phyloP scores from a whole-genome alignment of 2,113 vertebrate species.

The Nymphicus hollandicus region DNA sequence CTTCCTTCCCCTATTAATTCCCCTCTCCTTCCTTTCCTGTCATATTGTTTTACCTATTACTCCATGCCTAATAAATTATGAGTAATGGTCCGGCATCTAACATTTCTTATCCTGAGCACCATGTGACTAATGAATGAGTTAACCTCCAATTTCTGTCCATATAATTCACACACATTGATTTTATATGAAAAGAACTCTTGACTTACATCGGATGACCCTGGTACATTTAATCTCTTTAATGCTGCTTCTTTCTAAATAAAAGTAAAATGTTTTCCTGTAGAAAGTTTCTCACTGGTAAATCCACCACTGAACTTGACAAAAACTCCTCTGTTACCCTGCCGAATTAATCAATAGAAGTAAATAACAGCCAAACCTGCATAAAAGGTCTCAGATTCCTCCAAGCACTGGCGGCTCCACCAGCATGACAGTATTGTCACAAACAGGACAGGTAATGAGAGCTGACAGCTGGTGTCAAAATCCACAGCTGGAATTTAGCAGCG shows the following conservation, averaged over 20 bases:
- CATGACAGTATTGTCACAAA: not conserved
- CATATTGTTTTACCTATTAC: slow-evolving; percentile 61
- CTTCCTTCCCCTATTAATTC: not conserved
- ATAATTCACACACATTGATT: slow-evolving; percentile 71
- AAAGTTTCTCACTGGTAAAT: not conserved
- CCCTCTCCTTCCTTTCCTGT: slow-evolving; percentile 26
- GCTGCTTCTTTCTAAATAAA: slow-evolving; percentile 29
- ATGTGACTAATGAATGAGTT: slow-evolving; percentile 65
- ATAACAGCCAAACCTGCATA: not conserved
- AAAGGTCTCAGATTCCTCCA: not conserved
- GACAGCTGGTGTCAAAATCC: slow-evolving; percentile 29
- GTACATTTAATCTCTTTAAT: slow-evolving; percentile 36
- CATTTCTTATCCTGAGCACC: slow-evolving; percentile 64
- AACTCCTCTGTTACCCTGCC: not conserved
- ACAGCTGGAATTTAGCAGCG: not conserved
- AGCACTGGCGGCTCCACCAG: not conserved
- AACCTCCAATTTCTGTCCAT: slow-evolving; percentile 66
- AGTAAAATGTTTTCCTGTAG: not conserved
- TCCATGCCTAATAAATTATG: slow-evolving; percentile 67
- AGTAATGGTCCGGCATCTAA: slow-evolving; percentile 59
- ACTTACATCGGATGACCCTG: slow-evolving; percentile 34
- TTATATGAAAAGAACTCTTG: slow-evolving; percentile 59
- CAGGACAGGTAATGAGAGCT: not conserved
- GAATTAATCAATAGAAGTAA: not conserved
- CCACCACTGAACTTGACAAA: not conserved